A percentile compares a stretch with the other conserved stretches of the same genome.
Evolutionary conservation across 2,113 vertebrate species (phyloP).

Genomic region (Axis porcinus): DNA sequence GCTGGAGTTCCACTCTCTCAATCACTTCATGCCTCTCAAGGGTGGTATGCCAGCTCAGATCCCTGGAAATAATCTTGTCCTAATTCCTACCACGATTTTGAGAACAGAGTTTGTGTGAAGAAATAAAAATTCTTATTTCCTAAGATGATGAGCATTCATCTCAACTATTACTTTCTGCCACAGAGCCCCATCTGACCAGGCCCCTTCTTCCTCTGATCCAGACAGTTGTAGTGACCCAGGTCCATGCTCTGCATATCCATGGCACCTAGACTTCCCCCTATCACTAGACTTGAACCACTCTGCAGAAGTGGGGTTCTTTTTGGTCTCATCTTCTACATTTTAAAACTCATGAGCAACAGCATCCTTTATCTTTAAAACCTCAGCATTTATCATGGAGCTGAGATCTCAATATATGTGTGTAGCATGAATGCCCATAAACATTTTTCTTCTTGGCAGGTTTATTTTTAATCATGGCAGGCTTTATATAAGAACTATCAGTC

Average conservation of each 20-base stretch:
- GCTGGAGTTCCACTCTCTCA: background rate
- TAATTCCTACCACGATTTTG: background rate
- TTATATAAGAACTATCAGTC: background rate
- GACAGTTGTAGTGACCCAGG: too few relatives aligned
- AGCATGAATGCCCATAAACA: background rate
- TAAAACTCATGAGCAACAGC: background rate
- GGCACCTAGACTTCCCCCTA: background rate
- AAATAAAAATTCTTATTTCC: background rate
- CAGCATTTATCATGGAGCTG: background rate
- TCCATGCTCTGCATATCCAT: background rate
- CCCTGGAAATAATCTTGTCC: background rate
- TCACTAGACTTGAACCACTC: background rate
- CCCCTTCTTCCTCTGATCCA: background rate
- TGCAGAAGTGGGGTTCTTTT: background rate
- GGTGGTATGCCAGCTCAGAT: background rate
- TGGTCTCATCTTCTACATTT: background rate
- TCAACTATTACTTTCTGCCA: background rate
- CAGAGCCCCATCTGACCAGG: background rate
- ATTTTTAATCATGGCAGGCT: background rate
- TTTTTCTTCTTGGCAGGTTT: background rate
- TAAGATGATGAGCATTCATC: background rate
- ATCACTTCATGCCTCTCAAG: background rate
- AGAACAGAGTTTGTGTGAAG: background rate
- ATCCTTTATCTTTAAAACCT: background rate
- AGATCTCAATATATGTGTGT: background rate